phyloP scores from a whole-genome alignment of 2,113 vertebrate genomes.

The Bos indicus region DNA sequence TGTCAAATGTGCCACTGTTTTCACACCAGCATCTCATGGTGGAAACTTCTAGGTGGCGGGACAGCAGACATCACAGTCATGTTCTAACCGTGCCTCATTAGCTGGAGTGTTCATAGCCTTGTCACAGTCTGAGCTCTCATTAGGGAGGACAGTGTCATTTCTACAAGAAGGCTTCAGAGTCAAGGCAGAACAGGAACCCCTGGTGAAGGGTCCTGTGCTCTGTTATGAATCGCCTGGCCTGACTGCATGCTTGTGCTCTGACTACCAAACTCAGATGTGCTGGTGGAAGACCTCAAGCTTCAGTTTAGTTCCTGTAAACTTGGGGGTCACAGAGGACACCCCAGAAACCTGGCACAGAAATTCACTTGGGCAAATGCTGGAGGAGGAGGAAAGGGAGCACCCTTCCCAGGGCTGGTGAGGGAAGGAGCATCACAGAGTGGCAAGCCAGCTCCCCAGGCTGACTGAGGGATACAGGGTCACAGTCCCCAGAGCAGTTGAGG shows the following conservation, averaged over 20 bases:
- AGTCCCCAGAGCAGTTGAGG: fast-evolving
- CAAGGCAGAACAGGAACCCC: neutral
- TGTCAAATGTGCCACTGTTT: neutral
- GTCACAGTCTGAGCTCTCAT: neutral
- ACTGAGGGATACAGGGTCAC: neutral
- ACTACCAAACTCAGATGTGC: neutral
- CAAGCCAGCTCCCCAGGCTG: neutral
- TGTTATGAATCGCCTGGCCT: neutral
- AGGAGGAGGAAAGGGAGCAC: neutral
- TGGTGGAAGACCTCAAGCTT: neutral
- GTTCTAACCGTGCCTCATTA: neutral
- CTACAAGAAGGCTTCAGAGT: neutral
- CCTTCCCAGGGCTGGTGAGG: neutral
- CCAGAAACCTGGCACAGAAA: neutral
- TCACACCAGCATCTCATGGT: neutral
- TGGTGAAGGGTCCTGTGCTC: neutral
- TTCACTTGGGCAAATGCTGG: neutral
- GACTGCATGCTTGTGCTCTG: neutral
- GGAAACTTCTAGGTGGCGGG: neutral
- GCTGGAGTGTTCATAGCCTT: neutral
- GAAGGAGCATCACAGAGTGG: neutral
- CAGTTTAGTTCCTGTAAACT: neutral
- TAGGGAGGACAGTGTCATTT: neutral
- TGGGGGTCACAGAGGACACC: neutral
- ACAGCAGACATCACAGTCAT: neutral